Conservation (phyloP, 2,888 invertebrate genomes). For the Macrophya alboannulata region DNA sequence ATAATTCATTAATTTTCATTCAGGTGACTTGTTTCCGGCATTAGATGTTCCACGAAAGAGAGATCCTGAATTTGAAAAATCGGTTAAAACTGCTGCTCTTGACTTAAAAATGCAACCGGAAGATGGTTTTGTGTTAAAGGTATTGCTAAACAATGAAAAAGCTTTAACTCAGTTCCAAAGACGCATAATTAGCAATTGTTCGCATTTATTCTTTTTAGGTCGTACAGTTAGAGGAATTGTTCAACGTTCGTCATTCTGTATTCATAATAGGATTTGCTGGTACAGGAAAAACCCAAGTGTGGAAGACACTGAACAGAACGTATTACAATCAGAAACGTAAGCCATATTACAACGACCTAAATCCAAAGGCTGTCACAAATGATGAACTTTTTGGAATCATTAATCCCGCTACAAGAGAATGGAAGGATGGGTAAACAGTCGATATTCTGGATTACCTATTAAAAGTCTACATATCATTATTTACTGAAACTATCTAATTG, state of each 20-base stretch:
- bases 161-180: neutral
- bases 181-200: neutral
- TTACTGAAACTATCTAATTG: neutral
- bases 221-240: conserved; percentile 95
- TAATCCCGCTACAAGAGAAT: conserved; percentile 95
- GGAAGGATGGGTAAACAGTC: conserved; percentile 87
- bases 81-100: conserved; percentile 88
- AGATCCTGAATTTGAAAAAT: conserved; percentile 91
- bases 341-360: conserved; percentile 94
- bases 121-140: conserved; percentile 92
- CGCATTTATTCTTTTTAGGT: conserved; percentile 81
- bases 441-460: conserved; percentile 44
- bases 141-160: conserved; percentile 70
- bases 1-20: neutral
- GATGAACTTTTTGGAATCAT: conserved; percentile 97
- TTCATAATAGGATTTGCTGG: conserved; percentile 94
- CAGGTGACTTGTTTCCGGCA: conserved; percentile 92
- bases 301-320: conserved; percentile 94
- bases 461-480: conserved; percentile 39
- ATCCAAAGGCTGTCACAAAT: conserved; percentile 97
- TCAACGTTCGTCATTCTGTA: conserved; percentile 97
- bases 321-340: conserved; percentile 91
- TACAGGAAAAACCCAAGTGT: conserved; percentile 95
- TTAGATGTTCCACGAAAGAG: conserved; percentile 95
- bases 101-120: conserved; percentile 95